Evolutionary conservation across 1,140 invertebrate genomes (phyloP).

Genomic region (Brachionus paranguensis): DNA sequence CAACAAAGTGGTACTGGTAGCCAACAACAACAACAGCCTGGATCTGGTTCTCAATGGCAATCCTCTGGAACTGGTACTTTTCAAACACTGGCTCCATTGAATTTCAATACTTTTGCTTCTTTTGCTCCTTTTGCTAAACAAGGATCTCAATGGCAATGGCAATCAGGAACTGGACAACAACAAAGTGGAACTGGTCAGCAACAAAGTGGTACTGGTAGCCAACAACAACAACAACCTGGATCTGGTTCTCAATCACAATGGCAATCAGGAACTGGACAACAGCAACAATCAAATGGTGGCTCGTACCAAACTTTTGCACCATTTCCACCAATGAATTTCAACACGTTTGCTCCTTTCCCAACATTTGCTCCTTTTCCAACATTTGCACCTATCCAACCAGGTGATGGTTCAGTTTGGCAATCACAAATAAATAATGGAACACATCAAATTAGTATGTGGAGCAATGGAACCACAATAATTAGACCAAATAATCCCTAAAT

Average conservation of each 20-base stretch:
- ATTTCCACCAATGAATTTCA: neutral
- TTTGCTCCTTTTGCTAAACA: neutral
- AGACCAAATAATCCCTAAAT: neutral
- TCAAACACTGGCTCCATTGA: neutral
- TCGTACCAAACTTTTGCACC: neutral
- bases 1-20: neutral
- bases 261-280: neutral
- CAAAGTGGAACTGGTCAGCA: neutral
- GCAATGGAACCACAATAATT: slow-evolving; percentile 12
- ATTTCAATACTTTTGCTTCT: neutral
- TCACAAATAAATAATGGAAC: slow-evolving; percentile 5
- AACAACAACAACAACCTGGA: neutral
- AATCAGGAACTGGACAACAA: neutral
- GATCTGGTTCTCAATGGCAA: neutral
- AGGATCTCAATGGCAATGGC: neutral
- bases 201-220: neutral
- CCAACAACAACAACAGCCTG: neutral
- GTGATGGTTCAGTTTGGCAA: neutral
- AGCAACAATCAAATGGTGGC: neutral
- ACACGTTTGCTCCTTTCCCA: neutral
- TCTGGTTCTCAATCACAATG: neutral
- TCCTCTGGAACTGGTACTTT: neutral
- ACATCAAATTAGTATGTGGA: neutral
- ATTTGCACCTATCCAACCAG: neutral
- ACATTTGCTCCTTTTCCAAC: slow-evolving; percentile 2